A percentile compares a stretch with the other conserved stretches of the same genome.
phyloP scores from a whole-genome alignment of 2,797 vertebrate species.

The Anomalospiza imberbis region DNA sequence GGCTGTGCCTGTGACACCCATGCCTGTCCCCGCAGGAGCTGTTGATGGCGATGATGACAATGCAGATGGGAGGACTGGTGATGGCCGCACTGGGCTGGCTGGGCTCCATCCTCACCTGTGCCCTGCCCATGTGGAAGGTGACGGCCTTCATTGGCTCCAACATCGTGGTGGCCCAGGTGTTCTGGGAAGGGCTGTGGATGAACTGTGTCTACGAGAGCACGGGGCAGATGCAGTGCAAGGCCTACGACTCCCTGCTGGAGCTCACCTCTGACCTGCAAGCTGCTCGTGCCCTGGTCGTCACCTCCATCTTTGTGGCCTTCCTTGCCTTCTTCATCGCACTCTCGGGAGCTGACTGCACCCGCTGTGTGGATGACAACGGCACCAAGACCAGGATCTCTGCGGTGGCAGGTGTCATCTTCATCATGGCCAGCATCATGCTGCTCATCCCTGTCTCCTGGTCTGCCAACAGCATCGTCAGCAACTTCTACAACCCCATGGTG shows the following conservation, averaged over 20 bases:
- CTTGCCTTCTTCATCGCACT: conserved; percentile 79
- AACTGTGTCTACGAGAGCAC: conserved; percentile 84
- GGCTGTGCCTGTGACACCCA: background rate
- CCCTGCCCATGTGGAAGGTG: conserved; percentile 88
- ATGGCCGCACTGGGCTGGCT: conserved; percentile 78
- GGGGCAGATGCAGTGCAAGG: conserved; percentile 87
- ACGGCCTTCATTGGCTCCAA: conserved; percentile 85
- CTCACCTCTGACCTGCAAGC: conserved; percentile 82
- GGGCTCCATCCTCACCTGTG: conserved; percentile 83
- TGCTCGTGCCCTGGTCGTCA: conserved; percentile 78
- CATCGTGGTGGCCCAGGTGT: conserved; percentile 85
- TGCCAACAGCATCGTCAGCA: conserved; percentile 79
- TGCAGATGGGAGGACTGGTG: conserved; percentile 81
- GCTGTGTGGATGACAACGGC: conserved; percentile 74
- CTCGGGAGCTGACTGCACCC: conserved; percentile 80
- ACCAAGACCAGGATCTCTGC: conserved; percentile 76
- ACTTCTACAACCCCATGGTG: conserved; percentile 85
- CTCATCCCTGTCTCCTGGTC: conserved; percentile 83
- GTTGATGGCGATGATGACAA: conserved; percentile 63
- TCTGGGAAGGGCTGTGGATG: conserved; percentile 91
- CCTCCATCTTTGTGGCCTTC: conserved; percentile 77
- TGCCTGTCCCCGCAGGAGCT: conserved; percentile 2
- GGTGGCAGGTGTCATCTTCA: conserved; percentile 75
- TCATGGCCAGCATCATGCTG: conserved; percentile 74
- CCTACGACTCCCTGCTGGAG: conserved; percentile 84